These are phyloP conservation scores for Synergus laeviventris DNA, from an alignment of 2,888 invertebrate genomes.

Conservation along the genomic window DNA sequence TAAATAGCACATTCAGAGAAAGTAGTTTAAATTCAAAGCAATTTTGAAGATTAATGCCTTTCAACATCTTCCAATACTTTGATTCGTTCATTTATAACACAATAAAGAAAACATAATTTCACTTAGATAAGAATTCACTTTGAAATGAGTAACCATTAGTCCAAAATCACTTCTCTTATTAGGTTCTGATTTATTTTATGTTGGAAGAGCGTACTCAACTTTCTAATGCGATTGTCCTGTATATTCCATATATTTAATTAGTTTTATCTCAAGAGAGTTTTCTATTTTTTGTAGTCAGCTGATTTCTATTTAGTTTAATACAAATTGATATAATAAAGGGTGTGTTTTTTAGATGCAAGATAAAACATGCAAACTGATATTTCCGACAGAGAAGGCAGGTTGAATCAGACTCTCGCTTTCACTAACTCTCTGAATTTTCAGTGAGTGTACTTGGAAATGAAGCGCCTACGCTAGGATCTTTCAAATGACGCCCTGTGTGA, in stretches of 20 bases:
- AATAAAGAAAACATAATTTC: too few species aligned
- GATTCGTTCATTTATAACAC: too few species aligned
- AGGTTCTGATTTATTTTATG: neutral
- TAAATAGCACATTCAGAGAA: neutral
- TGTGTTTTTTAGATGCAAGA: conserved; percentile 11
- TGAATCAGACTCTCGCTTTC: conserved; percentile 15
- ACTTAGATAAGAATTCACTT: neutral
- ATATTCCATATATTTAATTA: neutral
- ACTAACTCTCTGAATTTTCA: conserved; percentile 4
- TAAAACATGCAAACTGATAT: conserved; percentile 9
- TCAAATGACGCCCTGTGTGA: neutral
- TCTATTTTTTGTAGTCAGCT: neutral
- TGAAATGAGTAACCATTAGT: neutral
- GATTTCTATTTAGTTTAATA: neutral
- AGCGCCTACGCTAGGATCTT: neutral
- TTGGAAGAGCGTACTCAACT: neutral
- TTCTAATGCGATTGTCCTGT: neutral
- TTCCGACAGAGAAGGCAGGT: conserved; percentile 11
- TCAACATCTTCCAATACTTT: neutral
- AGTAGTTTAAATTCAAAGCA: neutral
- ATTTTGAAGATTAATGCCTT: neutral
- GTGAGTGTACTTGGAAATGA: conserved; percentile 8
- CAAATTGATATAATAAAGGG: neutral
- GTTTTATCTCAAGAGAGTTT: neutral
- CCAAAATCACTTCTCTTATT: neutral